Percentiles rank a stretch among this genome's conserved stretches.
phyloP scores from a whole-genome alignment of 2,113 vertebrate genomes.

The Neotoma lepida region DNA sequence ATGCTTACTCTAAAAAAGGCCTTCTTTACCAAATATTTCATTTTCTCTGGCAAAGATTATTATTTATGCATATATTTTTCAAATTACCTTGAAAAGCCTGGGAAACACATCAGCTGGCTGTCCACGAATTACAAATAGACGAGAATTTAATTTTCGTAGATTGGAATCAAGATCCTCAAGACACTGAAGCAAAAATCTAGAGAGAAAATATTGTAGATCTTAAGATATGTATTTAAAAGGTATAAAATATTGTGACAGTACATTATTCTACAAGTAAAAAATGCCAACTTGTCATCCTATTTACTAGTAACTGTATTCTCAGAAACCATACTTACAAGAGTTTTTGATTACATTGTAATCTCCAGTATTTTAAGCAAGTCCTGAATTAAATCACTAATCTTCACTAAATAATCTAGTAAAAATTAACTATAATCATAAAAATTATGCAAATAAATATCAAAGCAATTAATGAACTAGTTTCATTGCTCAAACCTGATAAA shows the following conservation, averaged over 20 bases:
- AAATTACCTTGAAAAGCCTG: conserved; percentile 94
- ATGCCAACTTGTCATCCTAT: not conserved
- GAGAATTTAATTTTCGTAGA: conserved; percentile 95
- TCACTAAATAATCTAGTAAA: conserved; percentile 52
- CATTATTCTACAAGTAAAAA: conserved; percentile 1
- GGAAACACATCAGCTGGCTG: conserved; percentile 98
- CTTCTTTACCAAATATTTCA: conserved; percentile 13
- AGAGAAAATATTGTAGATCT: conserved; percentile 41
- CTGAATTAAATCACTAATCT: conserved; percentile 49
- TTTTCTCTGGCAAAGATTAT: conserved; percentile 33
- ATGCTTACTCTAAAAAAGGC: not conserved
- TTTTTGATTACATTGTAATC: conserved; percentile 34
- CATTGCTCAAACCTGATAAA: conserved; percentile 18
- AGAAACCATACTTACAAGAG: not conserved
- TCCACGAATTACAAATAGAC: conserved; percentile 96
- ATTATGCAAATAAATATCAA: conserved; percentile 5
- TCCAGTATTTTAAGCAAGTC: conserved; percentile 4
- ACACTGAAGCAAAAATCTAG: conserved; percentile 95
- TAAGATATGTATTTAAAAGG: conserved; percentile 45
- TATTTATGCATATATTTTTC: conserved; percentile 32
- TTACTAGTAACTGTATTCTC: not conserved
- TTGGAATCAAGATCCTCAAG: conserved; percentile 96
- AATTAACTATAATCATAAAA: conserved; percentile 54
- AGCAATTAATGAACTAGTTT: conserved; percentile 17
- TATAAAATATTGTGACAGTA: conserved; percentile 18